A percentile compares a stretch with the other conserved stretches of the same genome.
These are phyloP conservation scores for Caenorhabditis sp. DNA, from an alignment of 2,888 invertebrate genomes.

Conservation along the genomic window DNA sequence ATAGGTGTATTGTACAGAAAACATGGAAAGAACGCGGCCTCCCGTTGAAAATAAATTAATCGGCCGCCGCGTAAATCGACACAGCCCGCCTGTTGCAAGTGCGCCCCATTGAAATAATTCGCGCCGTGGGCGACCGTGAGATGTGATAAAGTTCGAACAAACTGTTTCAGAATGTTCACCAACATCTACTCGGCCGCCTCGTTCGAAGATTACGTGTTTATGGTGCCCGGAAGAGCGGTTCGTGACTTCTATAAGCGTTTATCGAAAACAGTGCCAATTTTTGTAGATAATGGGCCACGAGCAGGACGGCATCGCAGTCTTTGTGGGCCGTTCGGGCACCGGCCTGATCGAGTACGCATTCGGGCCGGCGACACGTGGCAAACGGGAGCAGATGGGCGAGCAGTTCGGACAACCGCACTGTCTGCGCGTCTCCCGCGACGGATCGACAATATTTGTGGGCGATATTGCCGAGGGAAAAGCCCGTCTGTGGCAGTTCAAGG, in stretches of 20 bases:
- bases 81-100: no score
- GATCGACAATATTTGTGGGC: slow-evolving; percentile 86
- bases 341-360: slow-evolving; percentile 68
- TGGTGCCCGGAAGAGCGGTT: slow-evolving; percentile 66
- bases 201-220: slow-evolving; percentile 63
- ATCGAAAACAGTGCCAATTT: background rate
- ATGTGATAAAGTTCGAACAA: no score
- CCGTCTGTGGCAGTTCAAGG: slow-evolving; percentile 76
- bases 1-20: no score
- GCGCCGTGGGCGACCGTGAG: no score
- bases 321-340: slow-evolving; percentile 60
- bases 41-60: no score
- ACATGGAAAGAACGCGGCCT: no score
- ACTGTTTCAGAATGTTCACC: slow-evolving; percentile 63
- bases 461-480: slow-evolving; percentile 84
- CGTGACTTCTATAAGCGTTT: slow-evolving; percentile 2
- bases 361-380: slow-evolving; percentile 43
- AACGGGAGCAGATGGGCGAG: slow-evolving; percentile 21
- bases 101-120: no score
- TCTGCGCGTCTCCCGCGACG: slow-evolving; percentile 84
- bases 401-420: slow-evolving; percentile 87
- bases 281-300: slow-evolving; percentile 42
- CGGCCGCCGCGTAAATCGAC: no score
- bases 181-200: slow-evolving; percentile 66
- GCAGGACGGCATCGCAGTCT: slow-evolving; percentile 55